Evolutionary conservation across 2,888 invertebrate species (phyloP).

Genomic region (Hymenopus coronatus): DNA sequence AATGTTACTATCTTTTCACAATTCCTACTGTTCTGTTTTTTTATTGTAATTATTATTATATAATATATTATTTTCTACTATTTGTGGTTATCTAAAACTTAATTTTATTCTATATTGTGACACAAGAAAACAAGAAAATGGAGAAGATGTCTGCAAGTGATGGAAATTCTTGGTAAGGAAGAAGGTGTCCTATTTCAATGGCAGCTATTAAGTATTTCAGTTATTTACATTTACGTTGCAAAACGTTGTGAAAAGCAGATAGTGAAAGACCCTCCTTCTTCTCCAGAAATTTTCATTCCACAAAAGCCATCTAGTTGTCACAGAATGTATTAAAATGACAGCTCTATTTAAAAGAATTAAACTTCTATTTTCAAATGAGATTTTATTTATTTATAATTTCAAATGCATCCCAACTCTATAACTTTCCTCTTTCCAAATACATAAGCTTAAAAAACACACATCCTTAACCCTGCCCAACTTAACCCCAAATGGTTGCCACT

Average conservation of each 20-base stretch:
- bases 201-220: not conserved
- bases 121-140: not conserved
- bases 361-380: conserved; percentile 1
- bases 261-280: not conserved
- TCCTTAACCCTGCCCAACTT: too few relatives aligned
- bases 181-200: not conserved
- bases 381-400: not conserved
- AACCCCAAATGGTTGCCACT: too few relatives aligned
- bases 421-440: too few relatives aligned
- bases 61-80: not conserved
- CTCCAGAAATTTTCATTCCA: conserved; percentile 4
- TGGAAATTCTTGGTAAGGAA: conserved; percentile 5
- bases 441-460: too few relatives aligned
- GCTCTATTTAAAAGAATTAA: conserved; percentile 16
- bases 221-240: not conserved
- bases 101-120: not conserved
- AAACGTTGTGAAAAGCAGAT: not conserved
- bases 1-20: conserved; percentile 1
- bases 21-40: not conserved
- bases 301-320: not conserved
- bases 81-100: not conserved
- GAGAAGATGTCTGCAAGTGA: not conserved
- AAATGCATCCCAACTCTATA: too few relatives aligned
- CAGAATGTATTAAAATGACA: not conserved
- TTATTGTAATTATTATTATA: not conserved